Evolutionary conservation across 2,797 vertebrate genomes (phyloP), one percentile per base, ranked within the genome.

Genomic region (Clarias pachynema): DNA sequence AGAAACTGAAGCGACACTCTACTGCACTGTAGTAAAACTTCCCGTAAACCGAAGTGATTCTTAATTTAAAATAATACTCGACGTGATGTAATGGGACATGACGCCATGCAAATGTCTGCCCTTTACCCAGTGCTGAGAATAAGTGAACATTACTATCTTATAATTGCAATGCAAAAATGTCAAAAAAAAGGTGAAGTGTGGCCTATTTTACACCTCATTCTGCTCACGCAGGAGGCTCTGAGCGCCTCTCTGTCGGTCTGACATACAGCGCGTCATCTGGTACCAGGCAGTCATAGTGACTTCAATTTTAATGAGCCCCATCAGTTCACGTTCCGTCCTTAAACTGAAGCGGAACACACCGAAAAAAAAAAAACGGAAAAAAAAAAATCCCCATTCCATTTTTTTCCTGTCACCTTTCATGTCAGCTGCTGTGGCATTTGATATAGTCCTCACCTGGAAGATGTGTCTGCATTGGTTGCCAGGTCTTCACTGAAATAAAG

Each of bases 241-340:
- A 74, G 75, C 6, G 9, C 75, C 34, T 26, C 34, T 75, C 69
- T 87, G 86, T 87, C 82, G 81, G 59, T 12, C 56, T 59, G 77
- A 84, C 65, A 83, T 78, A 82, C 75, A 82, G 69, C 77, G 34
- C 34, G 53, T 75, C 82, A 26, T 68, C 81, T 26, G 77, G 49
- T 68, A 57, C 69, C 69, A 84, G 77, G 49, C 69, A 60, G 60
- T 60, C n/a, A 26, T 37, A 68, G 63, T 75, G 86, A 81, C 86
- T 84, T 84, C 81, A 81, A 37, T 84, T 87, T 87, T 84, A 87
- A 87, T 84, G 86, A 87, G 86, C 78, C 82, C 80, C 78, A 84
- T 84, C 70, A 70, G 78, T 68, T 57, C 69, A 37, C 34, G 60
- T 81, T 74, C 66, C 72, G 60, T 86, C 78, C 78, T 81, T 81